A percentile compares a stretch with the other conserved stretches of the same genome.
Conservation (phyloP, 1,140 invertebrate genomes). For the Papilio xuthus region DNA sequence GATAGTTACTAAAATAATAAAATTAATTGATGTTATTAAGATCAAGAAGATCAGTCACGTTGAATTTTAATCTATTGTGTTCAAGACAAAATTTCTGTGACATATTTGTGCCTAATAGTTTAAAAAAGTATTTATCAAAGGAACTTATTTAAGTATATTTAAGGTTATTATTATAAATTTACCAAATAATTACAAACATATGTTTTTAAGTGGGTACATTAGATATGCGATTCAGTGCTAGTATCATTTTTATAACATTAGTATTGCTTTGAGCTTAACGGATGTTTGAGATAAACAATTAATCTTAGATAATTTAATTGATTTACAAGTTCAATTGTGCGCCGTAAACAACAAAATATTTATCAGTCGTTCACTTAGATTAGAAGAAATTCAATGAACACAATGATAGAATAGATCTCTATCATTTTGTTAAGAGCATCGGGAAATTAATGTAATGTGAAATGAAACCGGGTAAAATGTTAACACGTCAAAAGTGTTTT, state of each 20-base stretch:
- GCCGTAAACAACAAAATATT: background rate
- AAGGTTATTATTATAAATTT: background rate
- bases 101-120: too few relatives aligned
- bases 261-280: conserved; percentile 9
- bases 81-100: too few relatives aligned
- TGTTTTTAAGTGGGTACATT: background rate
- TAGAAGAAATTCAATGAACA: conserved; percentile 8
- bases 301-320: conserved; percentile 1
- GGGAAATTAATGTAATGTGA: too few relatives aligned
- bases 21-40: too few relatives aligned
- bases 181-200: background rate
- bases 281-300: background rate
- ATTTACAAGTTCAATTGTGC: conserved; percentile 8
- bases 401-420: background rate
- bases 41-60: too few relatives aligned
- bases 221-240: background rate
- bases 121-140: too few relatives aligned
- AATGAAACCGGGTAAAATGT: too few relatives aligned
- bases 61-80: too few relatives aligned
- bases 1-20: too few relatives aligned
- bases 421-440: background rate
- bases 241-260: conserved; percentile 13
- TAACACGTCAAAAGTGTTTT: too few relatives aligned
- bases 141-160: too few relatives aligned
- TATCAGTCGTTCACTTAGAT: conserved; percentile 12